Evolutionary conservation across 2,113 vertebrate species (phyloP), one percentile per base, ranked within the genome.

Genomic region (Anarhynchus alexandrinus): DNA sequence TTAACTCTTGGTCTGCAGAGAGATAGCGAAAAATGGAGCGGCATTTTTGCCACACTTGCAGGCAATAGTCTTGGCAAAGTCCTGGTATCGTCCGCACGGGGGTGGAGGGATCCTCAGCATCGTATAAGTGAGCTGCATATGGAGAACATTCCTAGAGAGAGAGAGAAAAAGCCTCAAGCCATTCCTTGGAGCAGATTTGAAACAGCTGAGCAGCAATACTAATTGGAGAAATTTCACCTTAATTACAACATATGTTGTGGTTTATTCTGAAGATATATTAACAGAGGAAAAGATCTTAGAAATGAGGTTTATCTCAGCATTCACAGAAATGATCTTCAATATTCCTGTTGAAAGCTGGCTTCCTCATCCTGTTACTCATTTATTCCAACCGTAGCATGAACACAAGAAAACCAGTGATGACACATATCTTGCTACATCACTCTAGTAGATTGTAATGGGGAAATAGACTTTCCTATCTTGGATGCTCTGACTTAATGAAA

Each of bases 71-170:
- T 10, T 97, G 98, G 69, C 99, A 99, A 4, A 99, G 99, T 2
- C 99, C 99, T 2, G 99, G 99, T 80, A 99, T 97, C 2, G 98
- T 98, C 54, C 99, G 97, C 80, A 98, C 67, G 0, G 99, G 98
- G 2, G 99, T 99, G 96, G 97, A 98, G 2, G 99, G 98, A 87
- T 99, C 99, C 72, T 99, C 99, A 0, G 99, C 99, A 0, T 99
- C 99, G 2, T 98, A 99, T 51, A 99, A 98, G 96, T 99, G 99
- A 90, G 99, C 99, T 2, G 99, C 99, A 16, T 99, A 99, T 0
- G 99, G 99, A 18, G 99, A 99, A 82, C 99, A 99, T 82, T 99
- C 99, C 99, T 99, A 96, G 32, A 34, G 62, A 45, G 67, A 98
- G 61, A 88, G 34, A 94, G 52, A 71, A 82, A 82, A 83, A 74